Percentiles rank a stretch among this genome's conserved stretches.
Evolutionary conservation across 2,888 invertebrate species (phyloP).

Genomic region (Ellobium chinense): DNA sequence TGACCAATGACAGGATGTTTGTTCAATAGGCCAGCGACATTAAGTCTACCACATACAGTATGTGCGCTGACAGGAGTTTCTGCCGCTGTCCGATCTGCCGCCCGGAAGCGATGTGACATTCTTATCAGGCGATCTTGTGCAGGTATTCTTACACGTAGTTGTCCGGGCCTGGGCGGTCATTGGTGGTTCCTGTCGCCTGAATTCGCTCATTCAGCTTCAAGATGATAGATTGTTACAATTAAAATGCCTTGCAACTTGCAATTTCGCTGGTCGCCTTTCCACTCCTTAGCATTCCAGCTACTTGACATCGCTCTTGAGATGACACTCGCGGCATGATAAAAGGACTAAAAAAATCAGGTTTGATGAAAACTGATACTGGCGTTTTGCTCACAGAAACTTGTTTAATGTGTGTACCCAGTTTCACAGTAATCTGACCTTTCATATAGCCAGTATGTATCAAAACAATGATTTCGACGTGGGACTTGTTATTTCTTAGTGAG

Average conservation of each 20-base stretch:
- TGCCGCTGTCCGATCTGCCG: background rate
- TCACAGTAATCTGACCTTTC: background rate
- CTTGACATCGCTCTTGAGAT: background rate
- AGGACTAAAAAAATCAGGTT: background rate
- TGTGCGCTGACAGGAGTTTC: background rate
- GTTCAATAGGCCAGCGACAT: no score
- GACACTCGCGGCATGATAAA: background rate
- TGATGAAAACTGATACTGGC: background rate
- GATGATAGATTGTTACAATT: background rate
- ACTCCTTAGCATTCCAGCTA: background rate
- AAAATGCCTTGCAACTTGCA: background rate
- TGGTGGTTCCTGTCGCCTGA: background rate
- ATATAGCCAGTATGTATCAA: background rate
- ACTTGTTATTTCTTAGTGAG: background rate
- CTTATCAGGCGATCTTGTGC: background rate
- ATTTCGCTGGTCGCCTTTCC: background rate
- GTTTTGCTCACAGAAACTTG: background rate
- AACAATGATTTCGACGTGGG: background rate
- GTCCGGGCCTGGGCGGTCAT: background rate
- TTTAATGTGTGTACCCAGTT: background rate
- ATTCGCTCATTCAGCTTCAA: background rate
- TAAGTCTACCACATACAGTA: no score
- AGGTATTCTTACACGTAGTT: background rate
- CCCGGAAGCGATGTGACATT: background rate
- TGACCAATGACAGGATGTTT: no score